Evolutionary conservation across 2,888 invertebrate genomes (phyloP), one percentile per base, ranked within the genome.

Genomic region (Acholoe squamosa): DNA sequence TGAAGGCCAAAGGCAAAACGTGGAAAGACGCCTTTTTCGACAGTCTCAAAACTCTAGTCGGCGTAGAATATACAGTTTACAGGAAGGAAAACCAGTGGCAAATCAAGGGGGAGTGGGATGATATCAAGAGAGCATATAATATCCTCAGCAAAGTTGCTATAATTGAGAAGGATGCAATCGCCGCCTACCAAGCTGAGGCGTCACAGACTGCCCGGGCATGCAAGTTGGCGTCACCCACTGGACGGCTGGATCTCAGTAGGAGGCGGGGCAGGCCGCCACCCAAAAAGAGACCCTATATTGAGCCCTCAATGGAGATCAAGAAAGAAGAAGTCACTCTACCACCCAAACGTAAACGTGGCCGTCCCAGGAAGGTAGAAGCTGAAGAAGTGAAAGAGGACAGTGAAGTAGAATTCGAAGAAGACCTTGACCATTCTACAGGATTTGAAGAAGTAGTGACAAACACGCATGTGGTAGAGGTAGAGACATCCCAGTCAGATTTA

Each of bases 1-100:
- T 86, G 86, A 86, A 86, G 56, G 86, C 86, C 86, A 86, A 86
- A 86, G 86, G 86, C 56, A 86, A 56, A 31, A 52, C 86, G 0
- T 86, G 86, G 86, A 86, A 86, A 56, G 86, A 86, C 0, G 86
- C 86, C 16, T 86, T 86, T 28, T 86, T 86, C 56, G 25, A 86
- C 54, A 86, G 86, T 19, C 86, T 86, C 1, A 52, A 54, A 86
- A 54, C 86, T 28, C 54, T 86, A 10, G 86, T 86, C 0, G 86
- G 86, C 31, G 86, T 86, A 14, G 86, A 86, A 28, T 86, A 86
- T 86, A 31, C 86, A 7, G 22, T 86, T 19, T 86, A 86, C 33
- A 86, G 86, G 25, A 86, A 28, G 31, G 86, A 86, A 31, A 86
- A 56, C 56, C 86, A 86, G 56, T 86, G 86, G 86, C 86, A 86